These are phyloP conservation scores for Timema cristinae DNA, from an alignment of 2,888 invertebrate species.

Conservation along the genomic window DNA sequence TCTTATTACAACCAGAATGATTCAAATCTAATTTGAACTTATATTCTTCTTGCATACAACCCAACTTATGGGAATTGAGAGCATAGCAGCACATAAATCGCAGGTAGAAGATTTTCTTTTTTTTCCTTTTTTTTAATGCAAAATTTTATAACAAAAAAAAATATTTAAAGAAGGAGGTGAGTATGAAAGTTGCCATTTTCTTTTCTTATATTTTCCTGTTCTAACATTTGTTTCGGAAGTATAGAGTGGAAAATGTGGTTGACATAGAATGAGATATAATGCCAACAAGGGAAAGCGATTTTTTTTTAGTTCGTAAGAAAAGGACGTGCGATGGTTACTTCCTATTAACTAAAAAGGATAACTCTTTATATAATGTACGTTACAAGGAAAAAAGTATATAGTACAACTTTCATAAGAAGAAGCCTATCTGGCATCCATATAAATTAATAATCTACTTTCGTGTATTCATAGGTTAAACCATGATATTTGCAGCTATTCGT, in stretches of 20 bases:
- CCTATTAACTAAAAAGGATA: not conserved
- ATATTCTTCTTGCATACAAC: no score
- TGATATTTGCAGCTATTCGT: no score
- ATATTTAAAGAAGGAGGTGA: not conserved
- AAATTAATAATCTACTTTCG: no score
- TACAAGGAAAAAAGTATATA: no score
- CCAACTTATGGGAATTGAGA: conserved; percentile 9
- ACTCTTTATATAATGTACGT: no score
- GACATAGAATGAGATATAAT: conserved; percentile 22
- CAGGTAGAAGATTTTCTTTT: not conserved
- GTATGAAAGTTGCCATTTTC: conserved; percentile 9
- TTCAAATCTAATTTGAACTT: no score
- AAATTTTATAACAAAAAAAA: not conserved
- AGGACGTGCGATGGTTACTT: not conserved
- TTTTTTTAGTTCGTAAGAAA: not conserved
- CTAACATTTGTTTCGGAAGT: conserved; percentile 22
- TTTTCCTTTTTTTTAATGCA: conserved; percentile 8
- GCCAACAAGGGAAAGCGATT: conserved; percentile 13
- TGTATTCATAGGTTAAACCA: no score
- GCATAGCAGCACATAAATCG: conserved; percentile 9
- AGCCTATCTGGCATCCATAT: no score
- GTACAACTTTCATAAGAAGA: no score
- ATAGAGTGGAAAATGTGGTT: conserved; percentile 25
- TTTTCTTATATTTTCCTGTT: conserved; percentile 7
- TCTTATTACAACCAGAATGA: no score